Percentiles rank a stretch among this genome's conserved stretches.
These are phyloP conservation scores for Corella eumyota DNA, from an alignment of 23 tunicate species.

Conservation along the genomic window DNA sequence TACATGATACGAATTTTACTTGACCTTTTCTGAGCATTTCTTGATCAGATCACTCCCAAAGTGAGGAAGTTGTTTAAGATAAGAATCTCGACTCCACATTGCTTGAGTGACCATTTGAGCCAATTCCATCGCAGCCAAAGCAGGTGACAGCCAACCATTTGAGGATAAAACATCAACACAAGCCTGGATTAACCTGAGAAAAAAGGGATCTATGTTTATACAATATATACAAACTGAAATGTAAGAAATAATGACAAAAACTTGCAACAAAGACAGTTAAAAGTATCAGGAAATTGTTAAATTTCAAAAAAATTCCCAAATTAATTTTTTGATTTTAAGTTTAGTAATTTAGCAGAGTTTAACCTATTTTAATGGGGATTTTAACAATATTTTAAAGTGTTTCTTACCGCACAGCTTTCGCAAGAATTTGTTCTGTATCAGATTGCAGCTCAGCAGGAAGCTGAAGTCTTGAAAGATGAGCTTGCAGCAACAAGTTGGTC, in stretches of 20 bases:
- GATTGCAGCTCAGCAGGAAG: slow-evolving; percentile 88
- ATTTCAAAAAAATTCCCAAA: no score
- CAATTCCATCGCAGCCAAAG: slow-evolving; percentile 98
- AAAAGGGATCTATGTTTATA: no score
- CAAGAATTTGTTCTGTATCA: slow-evolving; percentile 74
- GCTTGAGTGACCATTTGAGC: slow-evolving; percentile 99
- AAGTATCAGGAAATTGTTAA: no score
- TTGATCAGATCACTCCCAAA: slow-evolving; percentile 72
- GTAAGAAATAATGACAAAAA: no score
- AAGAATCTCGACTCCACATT: slow-evolving; percentile 96
- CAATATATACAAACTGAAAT: no score
- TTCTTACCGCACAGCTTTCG: slow-evolving; percentile 74
- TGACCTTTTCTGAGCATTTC: slow-evolving; percentile 75
- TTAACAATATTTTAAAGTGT: slow-evolving; percentile 38
- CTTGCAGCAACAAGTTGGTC: slow-evolving; percentile 83
- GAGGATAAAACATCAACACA: slow-evolving; percentile 99
- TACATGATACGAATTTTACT: no score
- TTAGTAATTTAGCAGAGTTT: no score
- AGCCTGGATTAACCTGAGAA: slow-evolving; percentile 65
- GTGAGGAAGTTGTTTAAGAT: slow-evolving; percentile 92
- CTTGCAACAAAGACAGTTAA: no score
- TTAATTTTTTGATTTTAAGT: no score
- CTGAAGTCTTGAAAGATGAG: slow-evolving; percentile 87
- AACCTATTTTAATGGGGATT: no score
- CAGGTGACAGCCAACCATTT: slow-evolving; percentile 97